A percentile compares a stretch with the other conserved stretches of the same genome.
phyloP scores from a whole-genome alignment of 2,888 invertebrate species.

The Strigamia crassipes region DNA sequence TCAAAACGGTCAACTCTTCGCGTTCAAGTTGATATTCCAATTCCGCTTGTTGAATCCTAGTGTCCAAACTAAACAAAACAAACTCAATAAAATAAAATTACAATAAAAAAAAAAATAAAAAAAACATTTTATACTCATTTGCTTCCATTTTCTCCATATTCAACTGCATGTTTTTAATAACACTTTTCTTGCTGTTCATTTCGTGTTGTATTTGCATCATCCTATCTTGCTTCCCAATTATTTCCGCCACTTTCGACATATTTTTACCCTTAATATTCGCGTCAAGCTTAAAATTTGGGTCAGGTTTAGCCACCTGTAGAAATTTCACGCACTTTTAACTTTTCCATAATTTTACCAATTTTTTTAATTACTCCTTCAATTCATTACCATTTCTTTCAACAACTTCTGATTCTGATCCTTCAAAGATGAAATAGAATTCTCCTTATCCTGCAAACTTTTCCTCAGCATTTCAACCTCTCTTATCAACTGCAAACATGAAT shows the following conservation, averaged over 20 bases:
- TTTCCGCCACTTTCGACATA: slow-evolving; percentile 12
- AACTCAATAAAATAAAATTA: too few relatives aligned
- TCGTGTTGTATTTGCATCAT: slow-evolving; percentile 66
- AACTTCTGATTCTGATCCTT: slow-evolving; percentile 42
- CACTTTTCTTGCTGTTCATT: slow-evolving; percentile 75
- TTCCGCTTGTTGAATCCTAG: slow-evolving; percentile 86
- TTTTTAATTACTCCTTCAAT: background rate
- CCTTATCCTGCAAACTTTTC: slow-evolving; percentile 76
- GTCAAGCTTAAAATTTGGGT: background rate
- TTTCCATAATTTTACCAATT: background rate
- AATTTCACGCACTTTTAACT: background rate
- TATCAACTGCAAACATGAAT: slow-evolving; percentile 55
- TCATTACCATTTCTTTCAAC: background rate
- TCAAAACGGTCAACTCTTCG: slow-evolving; percentile 83
- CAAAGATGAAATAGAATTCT: slow-evolving; percentile 68
- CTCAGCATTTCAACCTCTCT: slow-evolving; percentile 72
- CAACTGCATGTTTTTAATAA: slow-evolving; percentile 79
- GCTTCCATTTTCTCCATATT: slow-evolving; percentile 82
- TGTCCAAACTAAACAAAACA: slow-evolving; percentile 65
- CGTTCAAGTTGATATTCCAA: slow-evolving; percentile 84
- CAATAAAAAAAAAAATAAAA: too few relatives aligned
- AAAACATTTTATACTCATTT: slow-evolving; percentile 76
- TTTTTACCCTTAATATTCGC: background rate
- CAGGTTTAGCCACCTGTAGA: background rate
- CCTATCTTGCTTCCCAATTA: slow-evolving; percentile 22